Base-by-base conservation (phyloP, 1,140 invertebrate species). In the Fopius arisanus region DNA sequence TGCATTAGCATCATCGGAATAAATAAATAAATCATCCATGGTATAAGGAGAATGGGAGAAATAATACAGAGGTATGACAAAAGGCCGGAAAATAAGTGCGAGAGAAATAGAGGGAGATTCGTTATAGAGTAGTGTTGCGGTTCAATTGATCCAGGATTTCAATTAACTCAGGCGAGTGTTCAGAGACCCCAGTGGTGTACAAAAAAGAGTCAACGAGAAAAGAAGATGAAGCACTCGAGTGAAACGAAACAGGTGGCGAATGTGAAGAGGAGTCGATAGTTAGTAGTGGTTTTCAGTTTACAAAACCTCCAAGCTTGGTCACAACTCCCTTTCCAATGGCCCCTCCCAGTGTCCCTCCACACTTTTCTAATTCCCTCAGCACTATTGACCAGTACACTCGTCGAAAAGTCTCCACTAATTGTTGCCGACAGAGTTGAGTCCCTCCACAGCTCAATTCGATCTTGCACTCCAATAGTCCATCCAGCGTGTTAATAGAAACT, bases 91-190 rank as follows among this genome's bases (percentile, higher is more conserved):
- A 48, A 48, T 48, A 31, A 33, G 29, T 63, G 59, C 29, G 19
- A 29, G 48, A 16, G 59, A 31, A 40, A 67, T 37, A 10, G n/a
- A 12, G 19, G 33, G 37, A 68, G n/a, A 67, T 21, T 59, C 23
- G 54, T 59, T 59, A 23, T 12, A 43, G 23, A 33, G 28, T 40
- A 48, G 33, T 43, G 66, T 68, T 48, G 40, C 66, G 40, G 66
- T 68, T 77, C 78, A 75, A 81, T 82, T 78, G 81, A 81, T 78
- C 72, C 78, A 76, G 77, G 78, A 80, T 81, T 82, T 82, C 82
- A 81, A 84, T 84, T 84, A 84, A 83, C 72, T 31, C 54, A 41
- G 65, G 62, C 43, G 43, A 73, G 67, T 67, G 28, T 48, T 62
- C 33, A 9, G 12, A n/a, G 19, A 67, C 65, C 59, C 59, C 19